These are phyloP conservation scores for Actinia tenebrosa DNA, from an alignment of 64 coral and sea anemone genomes.

Conservation along the genomic window DNA sequence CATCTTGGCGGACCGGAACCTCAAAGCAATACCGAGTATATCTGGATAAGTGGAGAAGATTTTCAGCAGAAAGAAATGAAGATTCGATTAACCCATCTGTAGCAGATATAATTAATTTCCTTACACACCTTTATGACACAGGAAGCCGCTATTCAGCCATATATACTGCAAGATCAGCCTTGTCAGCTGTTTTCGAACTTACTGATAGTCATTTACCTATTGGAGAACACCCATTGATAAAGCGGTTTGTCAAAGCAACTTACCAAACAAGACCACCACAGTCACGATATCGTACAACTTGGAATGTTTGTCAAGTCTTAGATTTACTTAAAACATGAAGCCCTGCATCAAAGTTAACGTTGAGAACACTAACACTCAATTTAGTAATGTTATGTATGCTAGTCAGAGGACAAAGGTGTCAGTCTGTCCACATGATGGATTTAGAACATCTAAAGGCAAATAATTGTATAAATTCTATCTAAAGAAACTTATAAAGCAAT, in stretches of 20 bases:
- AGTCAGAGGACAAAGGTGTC: constrained; percentile 49
- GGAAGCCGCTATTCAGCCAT: constrained; percentile 46
- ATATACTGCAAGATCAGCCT: constrained; percentile 47
- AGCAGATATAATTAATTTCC: constrained; percentile 37
- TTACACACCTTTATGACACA: constrained; percentile 26
- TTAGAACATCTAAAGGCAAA: constrained; percentile 12
- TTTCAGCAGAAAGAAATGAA: constrained; percentile 17
- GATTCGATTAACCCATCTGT: constrained; percentile 43
- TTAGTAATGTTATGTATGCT: constrained; percentile 44
- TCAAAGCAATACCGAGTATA: constrained; percentile 41
- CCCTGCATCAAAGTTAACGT: constrained; percentile 18
- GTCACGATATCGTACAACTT: constrained; percentile 22
- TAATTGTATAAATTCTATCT: constrained; percentile 30
- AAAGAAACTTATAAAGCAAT: constrained; percentile 38
- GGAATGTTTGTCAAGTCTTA: constrained; percentile 42
- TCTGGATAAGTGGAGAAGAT: constrained; percentile 45
- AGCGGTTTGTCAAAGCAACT: constrained; percentile 35
- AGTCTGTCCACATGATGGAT: constrained; percentile 55
- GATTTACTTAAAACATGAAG: constrained; percentile 37
- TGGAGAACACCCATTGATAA: constrained; percentile 32
- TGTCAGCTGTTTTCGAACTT: constrained; percentile 40
- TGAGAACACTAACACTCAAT: constrained; percentile 35
- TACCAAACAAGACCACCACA: constrained; percentile 22
- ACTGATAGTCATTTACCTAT: not conserved
- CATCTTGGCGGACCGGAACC: constrained; percentile 12